phyloP scores from a whole-genome alignment of 2,797 vertebrate species.

The Pseudomugil tenellus region DNA sequence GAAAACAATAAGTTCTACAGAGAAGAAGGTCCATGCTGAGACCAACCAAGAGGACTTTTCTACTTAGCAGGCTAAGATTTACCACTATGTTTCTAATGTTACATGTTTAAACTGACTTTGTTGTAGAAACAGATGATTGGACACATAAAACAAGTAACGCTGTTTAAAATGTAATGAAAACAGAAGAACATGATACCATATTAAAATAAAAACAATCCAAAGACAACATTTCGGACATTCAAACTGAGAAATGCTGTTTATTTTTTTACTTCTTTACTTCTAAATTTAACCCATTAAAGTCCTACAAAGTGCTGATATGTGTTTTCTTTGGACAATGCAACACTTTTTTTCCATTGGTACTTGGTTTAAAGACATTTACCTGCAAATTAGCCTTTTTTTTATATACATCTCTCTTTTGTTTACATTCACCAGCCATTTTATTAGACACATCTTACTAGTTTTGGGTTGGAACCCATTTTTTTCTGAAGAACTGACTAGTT shows the following conservation, averaged over 20 bases:
- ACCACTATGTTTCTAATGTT: not conserved
- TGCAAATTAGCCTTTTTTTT: not conserved
- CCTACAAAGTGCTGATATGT: not conserved
- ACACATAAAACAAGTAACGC: not conserved
- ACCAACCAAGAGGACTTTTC: constrained; percentile 35
- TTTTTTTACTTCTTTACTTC: not conserved
- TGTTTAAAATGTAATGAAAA: not conserved
- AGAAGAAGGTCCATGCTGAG: constrained; percentile 39
- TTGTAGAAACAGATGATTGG: not conserved
- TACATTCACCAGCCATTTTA: not conserved
- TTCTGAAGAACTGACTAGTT: not conserved
- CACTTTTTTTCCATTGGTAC: not conserved
- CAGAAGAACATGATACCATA: not conserved
- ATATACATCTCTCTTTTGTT: not conserved
- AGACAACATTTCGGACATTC: not conserved
- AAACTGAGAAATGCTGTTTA: not conserved
- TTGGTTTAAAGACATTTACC: not conserved
- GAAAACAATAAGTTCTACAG: constrained; percentile 27
- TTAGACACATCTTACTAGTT: not conserved
- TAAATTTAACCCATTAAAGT: not conserved
- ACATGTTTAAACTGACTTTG: not conserved
- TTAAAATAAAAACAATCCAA: not conserved
- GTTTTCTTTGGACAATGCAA: not conserved
- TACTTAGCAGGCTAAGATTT: constrained; percentile 35
- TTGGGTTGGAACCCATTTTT: not conserved